Evolutionary conservation across 2,888 invertebrate genomes (phyloP), one percentile per base, ranked within the genome.

Genomic region (Julus scanicus): DNA sequence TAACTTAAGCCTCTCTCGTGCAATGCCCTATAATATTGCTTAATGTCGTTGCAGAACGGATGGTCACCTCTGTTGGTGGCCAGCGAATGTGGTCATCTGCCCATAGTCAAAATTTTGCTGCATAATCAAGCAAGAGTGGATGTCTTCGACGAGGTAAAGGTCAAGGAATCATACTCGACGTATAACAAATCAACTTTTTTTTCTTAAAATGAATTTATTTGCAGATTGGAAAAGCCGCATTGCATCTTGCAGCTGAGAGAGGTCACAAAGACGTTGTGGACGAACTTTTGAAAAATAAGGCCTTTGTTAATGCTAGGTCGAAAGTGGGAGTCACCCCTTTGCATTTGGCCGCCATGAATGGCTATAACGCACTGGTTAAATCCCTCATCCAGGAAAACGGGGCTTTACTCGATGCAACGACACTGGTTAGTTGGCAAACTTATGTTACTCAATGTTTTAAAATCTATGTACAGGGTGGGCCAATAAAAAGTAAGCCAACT

Each of bases 31-130:
- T n/a, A n/a, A n/a, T n/a, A n/a, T n/a, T 6, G 13, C 13, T 85
- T 6, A 29, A 11, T 85, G 53, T 86, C 9, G 20, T 87, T 89
- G 13, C 87, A 91, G 91, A 90, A 90, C 89, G 94, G 99, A 11
- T 99, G 99, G 98, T 99, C 99, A 0, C 99, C 99, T 17, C 93
- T 99, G 90, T 93, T 99, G 87, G 98, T 99, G 90, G 99, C 99
- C 37, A 97, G 99, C 91, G 96, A 99, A 91, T 95, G 97, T 92
- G 99, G 99, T 6, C 99, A 99, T 92, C 96, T 97, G 94, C 97
- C 97, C 91, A 95, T 99, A 90, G 98, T 99, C 83, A 92, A 92
- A 89, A 92, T 96, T 89, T 94, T 99, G 88, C 94, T 99, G 89
- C 94, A 96, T 71, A 98, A 99, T 92, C 98, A 99, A 92, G 99